A percentile compares a stretch with the other conserved stretches of the same genome.
Evolutionary conservation across 2,888 invertebrate genomes (phyloP).

Genomic region (Tenthredo livida): DNA sequence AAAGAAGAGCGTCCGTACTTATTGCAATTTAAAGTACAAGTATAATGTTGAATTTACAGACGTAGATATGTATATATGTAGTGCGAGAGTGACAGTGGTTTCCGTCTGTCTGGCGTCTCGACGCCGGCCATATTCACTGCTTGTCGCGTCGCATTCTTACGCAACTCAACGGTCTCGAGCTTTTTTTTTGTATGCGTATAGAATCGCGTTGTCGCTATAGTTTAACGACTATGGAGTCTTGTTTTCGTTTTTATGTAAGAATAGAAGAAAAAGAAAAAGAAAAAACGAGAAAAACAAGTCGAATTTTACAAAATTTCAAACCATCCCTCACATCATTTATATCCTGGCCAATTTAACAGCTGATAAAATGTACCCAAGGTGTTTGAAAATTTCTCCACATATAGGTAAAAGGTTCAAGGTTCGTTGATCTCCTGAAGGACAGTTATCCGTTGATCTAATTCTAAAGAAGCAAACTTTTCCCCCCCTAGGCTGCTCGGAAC

Average conservation of each 20-base stretch:
- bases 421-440: conserved; percentile 54
- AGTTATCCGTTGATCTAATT: conserved; percentile 61
- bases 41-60: neutral
- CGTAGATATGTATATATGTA: neutral
- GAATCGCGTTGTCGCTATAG: neutral
- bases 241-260: too few species aligned
- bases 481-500: conserved; percentile 1
- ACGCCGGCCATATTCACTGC: conserved; percentile 39
- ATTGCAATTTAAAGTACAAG: neutral
- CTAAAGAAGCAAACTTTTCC: conserved; percentile 21
- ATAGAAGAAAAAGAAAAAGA: too few species aligned
- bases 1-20: neutral
- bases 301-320: neutral
- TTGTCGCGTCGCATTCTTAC: conserved; percentile 34
- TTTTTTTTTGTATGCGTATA: neutral
- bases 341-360: neutral
- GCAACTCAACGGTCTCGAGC: conserved; percentile 15
- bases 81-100: conserved; percentile 12
- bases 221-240: too few species aligned
- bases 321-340: neutral
- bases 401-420: conserved; percentile 5
- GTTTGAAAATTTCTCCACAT: neutral
- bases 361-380: neutral
- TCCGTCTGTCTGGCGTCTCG: conserved; percentile 48
- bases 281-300: too few species aligned